Evolutionary conservation across 1,140 invertebrate species (phyloP).

Genomic region (Drosophila orena): DNA sequence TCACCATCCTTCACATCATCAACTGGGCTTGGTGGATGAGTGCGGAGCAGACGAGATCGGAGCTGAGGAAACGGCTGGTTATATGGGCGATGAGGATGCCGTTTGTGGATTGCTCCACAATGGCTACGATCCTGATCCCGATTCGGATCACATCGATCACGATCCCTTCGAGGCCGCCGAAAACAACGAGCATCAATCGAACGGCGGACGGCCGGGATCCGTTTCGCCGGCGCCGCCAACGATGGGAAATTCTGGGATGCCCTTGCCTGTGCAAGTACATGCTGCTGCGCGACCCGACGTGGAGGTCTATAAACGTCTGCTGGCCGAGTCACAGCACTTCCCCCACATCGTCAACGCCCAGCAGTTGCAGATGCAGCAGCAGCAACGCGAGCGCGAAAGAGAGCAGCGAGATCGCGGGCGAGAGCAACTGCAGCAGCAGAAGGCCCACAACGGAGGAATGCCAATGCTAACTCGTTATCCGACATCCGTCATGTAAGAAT

Average conservation of each 20-base stretch:
- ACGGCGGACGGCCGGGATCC: slow-evolving; percentile 25
- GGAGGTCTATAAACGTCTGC: slow-evolving; percentile 63
- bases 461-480: slow-evolving; percentile 72
- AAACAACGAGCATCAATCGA: slow-evolving; percentile 44
- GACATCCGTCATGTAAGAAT: slow-evolving; percentile 64
- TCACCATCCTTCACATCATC: slow-evolving; percentile 24
- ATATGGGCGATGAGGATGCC: slow-evolving; percentile 67
- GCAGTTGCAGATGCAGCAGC: slow-evolving; percentile 66
- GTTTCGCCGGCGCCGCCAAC: slow-evolving; percentile 18
- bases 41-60: slow-evolving; percentile 67
- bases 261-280: slow-evolving; percentile 30
- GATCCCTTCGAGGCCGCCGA: slow-evolving; percentile 48
- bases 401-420: slow-evolving; percentile 43
- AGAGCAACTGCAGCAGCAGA: slow-evolving; percentile 60
- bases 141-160: slow-evolving; percentile 43
- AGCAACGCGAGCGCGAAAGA: slow-evolving; percentile 23
- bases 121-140: slow-evolving; percentile 48
- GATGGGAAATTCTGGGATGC: slow-evolving; percentile 2
- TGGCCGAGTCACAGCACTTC: slow-evolving; percentile 64
- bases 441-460: slow-evolving; percentile 64
- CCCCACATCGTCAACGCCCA: slow-evolving; percentile 73
- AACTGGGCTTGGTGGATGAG: slow-evolving; percentile 19
- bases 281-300: slow-evolving; percentile 58
- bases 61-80: slow-evolving; percentile 70
- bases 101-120: slow-evolving; percentile 63